Base-by-base conservation (phyloP, 2,113 vertebrate genomes). In the Orientallactaga bullata region DNA sequence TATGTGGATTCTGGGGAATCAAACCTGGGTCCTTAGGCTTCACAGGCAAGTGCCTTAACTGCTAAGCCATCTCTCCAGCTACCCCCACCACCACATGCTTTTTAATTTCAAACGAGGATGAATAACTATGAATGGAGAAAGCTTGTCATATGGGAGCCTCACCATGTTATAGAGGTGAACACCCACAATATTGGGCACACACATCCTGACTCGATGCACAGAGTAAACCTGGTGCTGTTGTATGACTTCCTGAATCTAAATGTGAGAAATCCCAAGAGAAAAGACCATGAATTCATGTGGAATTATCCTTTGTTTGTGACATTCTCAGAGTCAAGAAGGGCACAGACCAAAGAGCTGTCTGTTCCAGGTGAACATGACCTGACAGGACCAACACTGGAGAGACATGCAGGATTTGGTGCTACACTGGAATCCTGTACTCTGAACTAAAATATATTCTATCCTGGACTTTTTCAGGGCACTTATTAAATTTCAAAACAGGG, bases 41-140 rank as follows among this genome's bases (percentile, higher is more conserved):
- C 8, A 8, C 42, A 47, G 42, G 42, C 42, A 47, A 47, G 42
- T 47, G 42, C 42, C 42, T 47, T 47, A 47, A 47, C 42, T 8
- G 42, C 42, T 47, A 47, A 47, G 42, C 42, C 42, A 47, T 47
- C 42, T 47, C 42, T 47, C 42, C 42, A 47, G 42, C 42, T 47
- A 6, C 42, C 42, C 42, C 42, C 42, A n/a, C n/a, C n/a, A n/a
- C n/a, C n/a, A n/a, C n/a, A 8, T 47, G 42, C 42, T 47, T 47
- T 47, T 47, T 47, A 47, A 47, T 47, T 47, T 47, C 42, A 47
- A 83, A 79, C 5, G 58, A 91, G 80, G 30, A 93, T 91, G 47
- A 51, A 30, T 74, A 65, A 21, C 39, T 42, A 47, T 26, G 66
- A 32, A n/a, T 65, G 63, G 7, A 58, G 55, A 68, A 81, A 81